Conservation (phyloP, 1,140 invertebrate genomes). For the Cotesia vestalis region DNA sequence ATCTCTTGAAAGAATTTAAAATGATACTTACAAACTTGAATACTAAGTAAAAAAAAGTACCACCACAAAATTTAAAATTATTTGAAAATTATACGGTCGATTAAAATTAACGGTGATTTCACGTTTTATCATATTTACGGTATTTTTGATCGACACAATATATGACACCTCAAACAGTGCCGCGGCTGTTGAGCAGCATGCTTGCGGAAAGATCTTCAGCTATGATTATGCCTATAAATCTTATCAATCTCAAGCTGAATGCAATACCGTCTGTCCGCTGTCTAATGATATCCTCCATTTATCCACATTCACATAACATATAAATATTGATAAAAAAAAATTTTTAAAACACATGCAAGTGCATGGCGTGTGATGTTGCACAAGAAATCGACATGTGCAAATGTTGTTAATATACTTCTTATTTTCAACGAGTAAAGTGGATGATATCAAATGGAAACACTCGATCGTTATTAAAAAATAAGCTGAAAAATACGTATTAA, state of each 20-base stretch:
- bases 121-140: neutral
- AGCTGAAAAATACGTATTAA: too few species aligned
- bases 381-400: constrained; percentile 12
- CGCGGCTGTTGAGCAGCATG: neutral
- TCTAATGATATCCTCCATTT: constrained; percentile 16
- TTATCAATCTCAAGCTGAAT: constrained; percentile 16
- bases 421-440: neutral
- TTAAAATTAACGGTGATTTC: neutral
- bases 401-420: neutral
- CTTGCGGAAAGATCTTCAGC: constrained; percentile 11
- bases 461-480: too few species aligned
- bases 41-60: too few species aligned
- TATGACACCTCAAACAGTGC: constrained; percentile 20
- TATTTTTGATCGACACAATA: neutral
- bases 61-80: neutral
- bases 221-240: constrained; percentile 19
- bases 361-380: neutral
- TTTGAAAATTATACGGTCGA: neutral
- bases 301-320: too few species aligned
- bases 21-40: too few species aligned
- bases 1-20: too few species aligned
- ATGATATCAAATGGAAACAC: constrained; percentile 1
- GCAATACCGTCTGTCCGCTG: constrained; percentile 20
- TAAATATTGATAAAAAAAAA: too few species aligned
- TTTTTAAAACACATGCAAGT: neutral